phyloP scores from a whole-genome alignment of 2,888 invertebrate genomes.

The Notodonta dromedarius region DNA sequence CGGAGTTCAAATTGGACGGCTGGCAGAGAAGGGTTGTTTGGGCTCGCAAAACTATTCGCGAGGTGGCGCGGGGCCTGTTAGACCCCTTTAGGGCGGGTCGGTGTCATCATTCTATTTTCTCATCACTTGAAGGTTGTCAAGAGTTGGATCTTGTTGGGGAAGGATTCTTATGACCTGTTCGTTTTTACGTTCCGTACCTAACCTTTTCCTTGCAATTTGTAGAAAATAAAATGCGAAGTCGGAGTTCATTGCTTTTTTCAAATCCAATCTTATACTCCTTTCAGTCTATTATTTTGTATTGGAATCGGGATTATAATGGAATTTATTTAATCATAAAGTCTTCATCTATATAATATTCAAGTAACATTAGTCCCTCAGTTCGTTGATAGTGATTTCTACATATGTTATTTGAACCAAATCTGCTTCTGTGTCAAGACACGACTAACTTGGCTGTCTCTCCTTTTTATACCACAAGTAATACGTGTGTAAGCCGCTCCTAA shows the following conservation, averaged over 20 bases:
- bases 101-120: slow-evolving; percentile 50
- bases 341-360: too few species aligned
- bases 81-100: slow-evolving; percentile 7
- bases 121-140: slow-evolving; percentile 39
- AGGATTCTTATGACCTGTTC: slow-evolving; percentile 7
- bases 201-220: not conserved
- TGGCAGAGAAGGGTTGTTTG: slow-evolving; percentile 43
- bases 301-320: too few species aligned
- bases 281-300: too few species aligned
- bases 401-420: too few species aligned
- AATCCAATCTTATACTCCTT: too few species aligned
- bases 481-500: not conserved
- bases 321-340: too few species aligned
- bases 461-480: not conserved
- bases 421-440: too few species aligned
- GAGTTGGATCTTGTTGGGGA: slow-evolving; percentile 5
- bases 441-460: not conserved
- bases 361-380: too few species aligned
- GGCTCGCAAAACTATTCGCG: slow-evolving; percentile 47
- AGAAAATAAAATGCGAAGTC: not conserved
- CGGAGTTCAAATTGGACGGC: slow-evolving; percentile 36
- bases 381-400: too few species aligned
- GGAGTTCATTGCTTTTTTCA: too few species aligned
- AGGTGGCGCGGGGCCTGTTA: slow-evolving; percentile 34
- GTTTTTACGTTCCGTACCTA: not conserved